These are phyloP conservation scores for Teleopsis dalmanni DNA, from an alignment of 1,140 invertebrate genomes.

Conservation along the genomic window DNA sequence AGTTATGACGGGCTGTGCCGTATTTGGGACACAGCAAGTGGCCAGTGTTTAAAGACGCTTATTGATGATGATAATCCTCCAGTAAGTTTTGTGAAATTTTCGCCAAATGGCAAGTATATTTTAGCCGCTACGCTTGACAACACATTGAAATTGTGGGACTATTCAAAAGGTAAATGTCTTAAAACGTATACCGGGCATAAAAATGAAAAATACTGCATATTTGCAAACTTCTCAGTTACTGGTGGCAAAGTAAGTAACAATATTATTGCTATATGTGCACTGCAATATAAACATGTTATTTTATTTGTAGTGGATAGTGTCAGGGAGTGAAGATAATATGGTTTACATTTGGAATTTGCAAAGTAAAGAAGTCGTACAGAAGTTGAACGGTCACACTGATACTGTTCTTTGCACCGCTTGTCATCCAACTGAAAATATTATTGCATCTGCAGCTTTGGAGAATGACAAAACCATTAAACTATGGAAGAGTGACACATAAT, in stretches of 20 bases:
- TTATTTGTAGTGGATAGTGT: conserved; percentile 84
- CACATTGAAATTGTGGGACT: conserved; percentile 98
- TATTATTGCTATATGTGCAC: background rate
- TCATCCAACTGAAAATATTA: conserved; percentile 98
- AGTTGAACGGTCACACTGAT: conserved; percentile 93
- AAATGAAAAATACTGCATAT: conserved; percentile 99
- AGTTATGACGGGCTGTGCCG: conserved; percentile 99
- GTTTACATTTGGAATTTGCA: conserved; percentile 99
- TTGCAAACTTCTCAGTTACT: conserved; percentile 99
- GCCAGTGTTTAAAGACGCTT: conserved; percentile 97
- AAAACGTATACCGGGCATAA: conserved; percentile 97
- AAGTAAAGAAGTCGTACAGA: conserved; percentile 98
- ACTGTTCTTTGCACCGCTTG: conserved; percentile 97
- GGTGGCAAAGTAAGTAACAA: conserved; percentile 80
- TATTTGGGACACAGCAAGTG: conserved; percentile 99
- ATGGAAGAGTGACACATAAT: conserved; percentile 95
- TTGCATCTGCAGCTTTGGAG: conserved; percentile 96
- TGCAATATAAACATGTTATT: background rate
- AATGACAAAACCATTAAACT: conserved; percentile 99
- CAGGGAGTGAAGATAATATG: conserved; percentile 98
- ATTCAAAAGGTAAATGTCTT: conserved; percentile 93
- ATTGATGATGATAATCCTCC: conserved; percentile 97
- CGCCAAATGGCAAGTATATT: conserved; percentile 99
- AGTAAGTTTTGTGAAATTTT: conserved; percentile 99
- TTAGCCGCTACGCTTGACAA: conserved; percentile 97